A percentile compares a stretch with the other conserved stretches of the same genome.
These are phyloP conservation scores for Pterocles orientalis DNA, from an alignment of 2,113 vertebrate genomes.

Conservation along the genomic window DNA sequence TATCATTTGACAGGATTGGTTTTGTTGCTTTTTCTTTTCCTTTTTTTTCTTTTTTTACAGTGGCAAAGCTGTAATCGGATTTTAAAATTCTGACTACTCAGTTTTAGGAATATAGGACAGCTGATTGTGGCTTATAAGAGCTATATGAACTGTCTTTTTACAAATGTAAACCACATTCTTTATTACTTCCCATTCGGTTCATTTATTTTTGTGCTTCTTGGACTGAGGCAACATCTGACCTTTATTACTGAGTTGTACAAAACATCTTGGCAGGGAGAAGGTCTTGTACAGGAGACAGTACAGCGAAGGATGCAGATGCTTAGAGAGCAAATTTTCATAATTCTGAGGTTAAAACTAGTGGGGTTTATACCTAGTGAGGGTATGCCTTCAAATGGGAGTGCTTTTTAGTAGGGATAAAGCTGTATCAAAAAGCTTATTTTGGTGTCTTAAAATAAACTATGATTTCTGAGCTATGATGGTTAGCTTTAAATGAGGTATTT, in stretches of 20 bases:
- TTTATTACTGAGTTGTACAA: background rate
- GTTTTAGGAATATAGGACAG: background rate
- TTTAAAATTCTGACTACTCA: background rate
- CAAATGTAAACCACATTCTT: background rate
- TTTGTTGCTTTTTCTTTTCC: background rate
- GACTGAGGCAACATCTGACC: conserved; percentile 1
- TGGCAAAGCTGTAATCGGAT: background rate
- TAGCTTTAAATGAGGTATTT: background rate
- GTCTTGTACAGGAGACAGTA: background rate
- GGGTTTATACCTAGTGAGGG: background rate
- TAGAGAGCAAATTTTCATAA: background rate
- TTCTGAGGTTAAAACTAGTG: background rate
- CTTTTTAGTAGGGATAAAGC: background rate
- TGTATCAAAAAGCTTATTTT: background rate
- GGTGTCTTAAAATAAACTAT: background rate
- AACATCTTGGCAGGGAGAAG: background rate
- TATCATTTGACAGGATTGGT: conserved; percentile 44
- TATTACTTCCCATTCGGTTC: background rate
- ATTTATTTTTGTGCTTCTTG: background rate
- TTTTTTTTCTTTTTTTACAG: rapidly evolving
- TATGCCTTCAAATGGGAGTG: background rate
- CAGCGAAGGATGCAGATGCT: background rate
- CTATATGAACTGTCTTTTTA: background rate
- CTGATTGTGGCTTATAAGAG: background rate
- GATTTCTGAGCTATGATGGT: background rate